phyloP scores from a whole-genome alignment of 2,797 vertebrate genomes.

The Chelon auratus region DNA sequence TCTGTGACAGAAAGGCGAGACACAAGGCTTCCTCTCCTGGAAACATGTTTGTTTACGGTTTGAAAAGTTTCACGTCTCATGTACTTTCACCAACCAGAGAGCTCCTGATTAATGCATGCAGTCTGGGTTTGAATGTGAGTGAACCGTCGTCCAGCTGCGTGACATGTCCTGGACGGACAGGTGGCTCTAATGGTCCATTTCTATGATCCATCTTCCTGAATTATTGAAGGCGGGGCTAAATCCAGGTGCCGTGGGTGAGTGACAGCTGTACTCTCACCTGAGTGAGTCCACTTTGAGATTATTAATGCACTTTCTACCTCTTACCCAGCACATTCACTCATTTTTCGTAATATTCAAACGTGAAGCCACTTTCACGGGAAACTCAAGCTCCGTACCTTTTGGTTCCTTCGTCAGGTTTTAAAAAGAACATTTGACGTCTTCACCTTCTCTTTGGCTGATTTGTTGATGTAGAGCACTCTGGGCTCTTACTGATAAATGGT shows the following conservation, averaged over 20 bases:
- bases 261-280: slow-evolving; percentile 48
- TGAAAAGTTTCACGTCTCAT: not conserved
- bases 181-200: slow-evolving; percentile 61
- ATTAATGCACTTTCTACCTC: slow-evolving; percentile 25
- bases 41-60: slow-evolving; percentile 1
- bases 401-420: not conserved
- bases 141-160: slow-evolving; percentile 10
- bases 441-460: no score
- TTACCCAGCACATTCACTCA: not conserved
- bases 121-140: slow-evolving; percentile 12
- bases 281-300: slow-evolving; percentile 25
- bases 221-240: slow-evolving; percentile 74
- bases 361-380: not conserved
- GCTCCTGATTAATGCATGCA: slow-evolving; percentile 33
- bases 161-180: slow-evolving; percentile 58
- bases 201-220: slow-evolving; percentile 63
- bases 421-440: not conserved
- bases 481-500: no score
- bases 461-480: no score
- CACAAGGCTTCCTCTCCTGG: no score
- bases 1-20: not conserved
- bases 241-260: slow-evolving; percentile 56
- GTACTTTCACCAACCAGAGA: not conserved
- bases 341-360: slow-evolving; percentile 6
- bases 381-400: not conserved